Conservation (phyloP, 2,797 vertebrate genomes). For the Siniperca scherzeri region DNA sequence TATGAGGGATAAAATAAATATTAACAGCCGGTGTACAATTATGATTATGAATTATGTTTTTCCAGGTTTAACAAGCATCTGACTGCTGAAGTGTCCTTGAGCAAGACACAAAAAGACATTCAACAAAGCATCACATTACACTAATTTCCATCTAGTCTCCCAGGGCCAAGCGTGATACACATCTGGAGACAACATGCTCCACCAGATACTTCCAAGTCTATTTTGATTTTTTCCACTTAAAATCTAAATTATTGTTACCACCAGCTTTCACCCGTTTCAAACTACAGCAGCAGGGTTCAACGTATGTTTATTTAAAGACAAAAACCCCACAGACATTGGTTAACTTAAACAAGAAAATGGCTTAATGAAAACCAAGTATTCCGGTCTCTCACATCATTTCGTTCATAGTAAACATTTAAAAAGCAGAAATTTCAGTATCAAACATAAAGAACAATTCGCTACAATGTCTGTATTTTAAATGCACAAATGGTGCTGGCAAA, state of each 20-base stretch:
- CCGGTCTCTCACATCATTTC: not conserved
- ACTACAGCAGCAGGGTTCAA: too few relatives aligned
- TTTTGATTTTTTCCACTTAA: not conserved
- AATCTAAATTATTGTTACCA: not conserved
- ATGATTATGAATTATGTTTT: not conserved
- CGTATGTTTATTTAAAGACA: too few relatives aligned
- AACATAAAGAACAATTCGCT: not conserved
- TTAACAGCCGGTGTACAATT: not conserved
- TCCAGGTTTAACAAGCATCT: too few relatives aligned
- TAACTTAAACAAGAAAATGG: not conserved
- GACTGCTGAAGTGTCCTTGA: not conserved
- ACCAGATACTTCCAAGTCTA: not conserved
- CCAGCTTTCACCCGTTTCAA: not conserved
- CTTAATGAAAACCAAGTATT: not conserved
- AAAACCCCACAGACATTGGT: not conserved
- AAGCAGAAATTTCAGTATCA: not conserved
- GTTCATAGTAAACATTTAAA: not conserved
- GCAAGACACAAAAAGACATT: not conserved
- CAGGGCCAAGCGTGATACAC: not conserved
- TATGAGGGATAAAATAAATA: not conserved
- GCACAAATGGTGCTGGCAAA: not conserved
- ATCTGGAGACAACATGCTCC: not conserved
- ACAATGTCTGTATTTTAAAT: not conserved
- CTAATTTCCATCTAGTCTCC: not conserved
- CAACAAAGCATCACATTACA: conserved; percentile 1